These are phyloP conservation scores for Drosophila miranda DNA, from an alignment of 1,140 invertebrate genomes.

Conservation along the genomic window DNA sequence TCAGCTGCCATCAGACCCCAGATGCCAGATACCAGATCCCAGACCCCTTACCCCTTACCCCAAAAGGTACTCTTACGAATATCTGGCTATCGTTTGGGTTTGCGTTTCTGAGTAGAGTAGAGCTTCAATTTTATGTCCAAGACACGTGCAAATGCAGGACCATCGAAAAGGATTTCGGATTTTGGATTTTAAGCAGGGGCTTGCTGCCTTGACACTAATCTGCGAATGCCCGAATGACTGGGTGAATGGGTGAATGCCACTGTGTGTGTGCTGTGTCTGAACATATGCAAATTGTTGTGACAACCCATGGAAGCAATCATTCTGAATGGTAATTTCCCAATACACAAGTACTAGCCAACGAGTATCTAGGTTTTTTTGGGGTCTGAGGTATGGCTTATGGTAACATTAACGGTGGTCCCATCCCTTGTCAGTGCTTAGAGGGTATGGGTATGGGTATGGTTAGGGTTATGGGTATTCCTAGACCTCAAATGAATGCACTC, in stretches of 20 bases:
- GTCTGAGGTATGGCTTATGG: too few species aligned
- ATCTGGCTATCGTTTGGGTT: neutral
- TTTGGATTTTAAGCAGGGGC: too few species aligned
- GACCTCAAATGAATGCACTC: too few species aligned
- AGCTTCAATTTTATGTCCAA: slow-evolving; percentile 53
- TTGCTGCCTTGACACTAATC: slow-evolving; percentile 17
- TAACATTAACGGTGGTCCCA: too few species aligned
- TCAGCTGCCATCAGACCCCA: slow-evolving; percentile 14
- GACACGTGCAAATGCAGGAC: slow-evolving; percentile 54
- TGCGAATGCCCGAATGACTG: slow-evolving; percentile 9
- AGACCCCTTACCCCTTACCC: neutral
- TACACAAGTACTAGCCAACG: too few species aligned
- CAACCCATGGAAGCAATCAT: slow-evolving; percentile 47
- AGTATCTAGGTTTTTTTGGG: too few species aligned
- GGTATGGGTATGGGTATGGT: too few species aligned
- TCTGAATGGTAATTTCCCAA: slow-evolving; percentile 7
- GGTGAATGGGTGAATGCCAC: slow-evolving; percentile 12
- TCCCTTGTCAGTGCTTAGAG: too few species aligned
- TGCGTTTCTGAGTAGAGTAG: neutral
- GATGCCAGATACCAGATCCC: too few species aligned
- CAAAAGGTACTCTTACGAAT: slow-evolving; percentile 6
- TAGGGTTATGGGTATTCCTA: too few species aligned
- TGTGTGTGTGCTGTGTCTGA: slow-evolving; percentile 10
- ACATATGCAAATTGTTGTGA: slow-evolving; percentile 53
- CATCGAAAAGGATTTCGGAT: slow-evolving; percentile 4